These are phyloP conservation scores for Tenthredo notha DNA, from an alignment of 2,888 invertebrate genomes.

Conservation along the genomic window DNA sequence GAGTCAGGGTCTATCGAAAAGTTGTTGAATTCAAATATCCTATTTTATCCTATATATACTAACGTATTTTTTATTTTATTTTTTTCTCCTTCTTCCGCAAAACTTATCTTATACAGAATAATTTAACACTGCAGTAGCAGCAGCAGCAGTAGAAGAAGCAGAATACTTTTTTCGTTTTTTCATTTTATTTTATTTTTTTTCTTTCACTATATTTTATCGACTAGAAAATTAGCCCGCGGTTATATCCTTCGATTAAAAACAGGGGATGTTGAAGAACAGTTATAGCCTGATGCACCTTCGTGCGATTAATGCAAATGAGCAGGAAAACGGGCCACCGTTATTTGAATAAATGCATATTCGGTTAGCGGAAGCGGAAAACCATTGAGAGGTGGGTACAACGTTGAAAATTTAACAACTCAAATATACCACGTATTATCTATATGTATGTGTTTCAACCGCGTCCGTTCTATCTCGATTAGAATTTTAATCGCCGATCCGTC, in stretches of 20 bases:
- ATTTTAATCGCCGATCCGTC: no score
- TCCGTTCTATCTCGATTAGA: no score
- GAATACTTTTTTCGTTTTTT: no score
- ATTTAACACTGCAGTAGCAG: neutral
- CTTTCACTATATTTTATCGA: neutral
- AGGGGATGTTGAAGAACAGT: neutral
- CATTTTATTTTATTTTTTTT: neutral
- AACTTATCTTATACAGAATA: neutral
- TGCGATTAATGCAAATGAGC: slow-evolving; percentile 72
- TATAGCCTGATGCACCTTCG: slow-evolving; percentile 6
- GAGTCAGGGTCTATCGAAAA: neutral
- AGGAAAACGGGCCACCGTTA: slow-evolving; percentile 60
- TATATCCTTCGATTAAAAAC: neutral
- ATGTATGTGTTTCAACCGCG: no score
- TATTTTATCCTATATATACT: neutral
- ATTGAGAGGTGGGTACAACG: neutral
- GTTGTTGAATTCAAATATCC: slow-evolving; percentile 5
- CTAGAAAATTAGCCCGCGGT: neutral
- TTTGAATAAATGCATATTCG: slow-evolving; percentile 71
- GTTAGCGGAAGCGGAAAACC: slow-evolving; percentile 33
- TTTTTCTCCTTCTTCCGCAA: neutral
- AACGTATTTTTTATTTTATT: no score
- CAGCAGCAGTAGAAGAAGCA: neutral
- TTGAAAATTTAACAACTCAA: neutral
- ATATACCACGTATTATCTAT: neutral